Evolutionary conservation across 2,113 vertebrate species (phyloP).

Genomic region (Mobula birostris): DNA sequence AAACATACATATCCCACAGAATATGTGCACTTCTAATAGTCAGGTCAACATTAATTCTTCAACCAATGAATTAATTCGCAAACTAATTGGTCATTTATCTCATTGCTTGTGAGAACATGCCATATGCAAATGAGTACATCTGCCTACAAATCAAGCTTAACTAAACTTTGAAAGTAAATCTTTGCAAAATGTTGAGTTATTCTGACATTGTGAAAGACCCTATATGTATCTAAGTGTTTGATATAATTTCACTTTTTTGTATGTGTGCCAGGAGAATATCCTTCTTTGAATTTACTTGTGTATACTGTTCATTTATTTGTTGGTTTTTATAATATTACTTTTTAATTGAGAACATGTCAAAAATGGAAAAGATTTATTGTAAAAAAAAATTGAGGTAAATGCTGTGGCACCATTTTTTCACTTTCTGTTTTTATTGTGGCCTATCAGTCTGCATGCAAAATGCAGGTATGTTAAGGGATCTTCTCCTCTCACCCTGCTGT

Average conservation of each 20-base stretch:
- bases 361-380: neutral
- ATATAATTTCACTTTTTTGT: neutral
- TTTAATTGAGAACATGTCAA: neutral
- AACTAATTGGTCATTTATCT: neutral
- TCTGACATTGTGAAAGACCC: neutral
- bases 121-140: neutral
- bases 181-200: neutral
- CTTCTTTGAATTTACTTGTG: neutral
- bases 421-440: neutral
- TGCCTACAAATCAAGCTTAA: neutral
- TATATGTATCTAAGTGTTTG: neutral
- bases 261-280: neutral
- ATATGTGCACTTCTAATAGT: neutral
- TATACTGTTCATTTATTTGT: neutral
- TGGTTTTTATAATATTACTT: neutral
- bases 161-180: slow-evolving; percentile 1
- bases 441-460: neutral
- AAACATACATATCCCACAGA: neutral
- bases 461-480: neutral
- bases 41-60: neutral
- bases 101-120: neutral
- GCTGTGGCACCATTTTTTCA: neutral
- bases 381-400: neutral
- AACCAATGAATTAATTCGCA: neutral
- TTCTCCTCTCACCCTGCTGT: neutral